Evolutionary conservation across 2,888 invertebrate genomes (phyloP).

Genomic region (Macrosoma leucophasiata): DNA sequence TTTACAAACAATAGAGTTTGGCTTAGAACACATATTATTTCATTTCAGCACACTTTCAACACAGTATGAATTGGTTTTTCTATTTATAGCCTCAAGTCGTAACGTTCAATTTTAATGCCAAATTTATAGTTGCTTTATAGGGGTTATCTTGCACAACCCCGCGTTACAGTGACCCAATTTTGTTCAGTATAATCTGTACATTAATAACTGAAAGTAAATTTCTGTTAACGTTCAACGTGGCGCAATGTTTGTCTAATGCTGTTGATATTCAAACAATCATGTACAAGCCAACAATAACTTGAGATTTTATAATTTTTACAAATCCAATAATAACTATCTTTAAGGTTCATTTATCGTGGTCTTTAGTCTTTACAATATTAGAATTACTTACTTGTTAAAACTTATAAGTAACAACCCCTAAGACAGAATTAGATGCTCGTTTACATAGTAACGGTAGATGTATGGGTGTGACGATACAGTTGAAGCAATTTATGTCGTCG

Average conservation of each 20-base stretch:
- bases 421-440: constrained; percentile 31
- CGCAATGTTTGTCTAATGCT: constrained; percentile 32
- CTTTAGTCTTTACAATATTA: too few species aligned
- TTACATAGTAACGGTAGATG: constrained; percentile 24
- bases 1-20: too few species aligned
- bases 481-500: constrained; percentile 28
- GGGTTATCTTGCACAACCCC: constrained; percentile 49
- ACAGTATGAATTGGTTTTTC: too few species aligned
- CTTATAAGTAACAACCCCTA: constrained; percentile 30
- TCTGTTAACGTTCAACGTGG: constrained; percentile 5
- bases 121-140: constrained; percentile 42
- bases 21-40: too few species aligned
- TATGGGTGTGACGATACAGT: constrained; percentile 15
- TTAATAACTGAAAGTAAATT: constrained; percentile 14
- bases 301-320: too few species aligned
- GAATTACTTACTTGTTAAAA: too few species aligned
- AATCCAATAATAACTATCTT: too few species aligned
- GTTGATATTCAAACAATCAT: too few species aligned
- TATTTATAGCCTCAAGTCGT: too few species aligned
- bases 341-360: too few species aligned
- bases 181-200: constrained; percentile 22
- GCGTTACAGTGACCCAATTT: constrained; percentile 50
- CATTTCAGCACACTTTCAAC: too few species aligned
- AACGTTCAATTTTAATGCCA: constrained; percentile 14
- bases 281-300: too few species aligned